phyloP scores from a whole-genome alignment of 2,888 invertebrate species.

The Nymphalis c-album region DNA sequence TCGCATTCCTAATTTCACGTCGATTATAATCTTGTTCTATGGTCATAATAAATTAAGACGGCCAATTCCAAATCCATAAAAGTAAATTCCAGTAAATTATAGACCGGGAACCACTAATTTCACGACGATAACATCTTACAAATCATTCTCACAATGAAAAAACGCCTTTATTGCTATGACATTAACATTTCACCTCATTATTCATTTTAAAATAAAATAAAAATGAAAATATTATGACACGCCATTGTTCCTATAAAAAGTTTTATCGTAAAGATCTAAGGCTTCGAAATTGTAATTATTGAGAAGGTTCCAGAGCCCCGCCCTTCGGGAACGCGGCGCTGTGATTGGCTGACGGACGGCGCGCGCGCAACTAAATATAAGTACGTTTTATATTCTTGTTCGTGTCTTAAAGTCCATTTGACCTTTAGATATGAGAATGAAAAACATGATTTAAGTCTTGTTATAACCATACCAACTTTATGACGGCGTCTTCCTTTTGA shows the following conservation, averaged over 20 bases:
- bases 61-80: slow-evolving; percentile 38
- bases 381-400: slow-evolving; percentile 17
- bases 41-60: slow-evolving; percentile 23
- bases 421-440: slow-evolving; percentile 8
- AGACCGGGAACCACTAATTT: slow-evolving; percentile 31
- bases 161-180: slow-evolving; percentile 1
- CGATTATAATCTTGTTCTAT: not conserved
- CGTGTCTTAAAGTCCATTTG: slow-evolving; percentile 5
- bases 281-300: slow-evolving; percentile 40
- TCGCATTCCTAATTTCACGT: not conserved
- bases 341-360: slow-evolving; percentile 36
- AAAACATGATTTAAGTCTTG: slow-evolving; percentile 4
- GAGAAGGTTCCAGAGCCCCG: slow-evolving; percentile 40
- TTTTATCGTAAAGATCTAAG: slow-evolving; percentile 39
- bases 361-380: slow-evolving; percentile 29
- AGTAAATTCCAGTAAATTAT: slow-evolving; percentile 38
- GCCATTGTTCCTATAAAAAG: slow-evolving; percentile 43
- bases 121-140: slow-evolving; percentile 29
- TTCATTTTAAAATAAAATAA: slow-evolving; percentile 10
- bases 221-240: slow-evolving; percentile 43
- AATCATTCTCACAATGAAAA: slow-evolving; percentile 14
- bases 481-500: not conserved
- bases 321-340: slow-evolving; percentile 33
- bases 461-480: not conserved
- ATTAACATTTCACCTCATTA: slow-evolving; percentile 12